Percentiles rank a stretch among this genome's conserved stretches.
Conservation (phyloP, 2,797 vertebrate species). For the Manis javanica region DNA sequence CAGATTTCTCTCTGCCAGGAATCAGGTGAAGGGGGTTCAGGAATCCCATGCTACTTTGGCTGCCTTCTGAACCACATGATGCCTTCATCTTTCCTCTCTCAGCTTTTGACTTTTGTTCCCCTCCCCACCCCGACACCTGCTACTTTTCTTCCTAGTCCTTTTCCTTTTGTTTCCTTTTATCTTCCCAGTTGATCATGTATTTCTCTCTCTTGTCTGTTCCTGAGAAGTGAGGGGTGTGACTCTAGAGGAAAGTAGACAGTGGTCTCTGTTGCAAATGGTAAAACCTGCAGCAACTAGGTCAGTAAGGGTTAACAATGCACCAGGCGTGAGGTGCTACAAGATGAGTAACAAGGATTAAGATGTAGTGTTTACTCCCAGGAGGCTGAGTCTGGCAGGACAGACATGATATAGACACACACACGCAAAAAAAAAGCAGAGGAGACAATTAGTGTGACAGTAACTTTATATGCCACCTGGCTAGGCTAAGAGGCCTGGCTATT, state of each 20-base stretch:
- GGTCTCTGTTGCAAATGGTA: neutral
- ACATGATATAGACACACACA: neutral
- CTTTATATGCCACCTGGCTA: neutral
- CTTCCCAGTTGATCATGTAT: neutral
- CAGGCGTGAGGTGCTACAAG: neutral
- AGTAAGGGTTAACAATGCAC: neutral
- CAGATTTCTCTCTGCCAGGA: neutral
- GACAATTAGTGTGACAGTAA: neutral
- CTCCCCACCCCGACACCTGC: neutral
- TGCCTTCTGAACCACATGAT: neutral
- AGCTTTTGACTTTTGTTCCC: neutral
- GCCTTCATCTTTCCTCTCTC: neutral
- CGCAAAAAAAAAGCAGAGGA: neutral
- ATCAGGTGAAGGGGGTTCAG: neutral
- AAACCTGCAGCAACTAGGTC: neutral
- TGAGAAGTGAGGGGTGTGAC: neutral
- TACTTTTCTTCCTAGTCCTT: neutral
- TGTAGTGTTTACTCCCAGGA: neutral
- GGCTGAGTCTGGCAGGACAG: neutral
- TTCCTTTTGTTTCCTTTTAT: neutral
- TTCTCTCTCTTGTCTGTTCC: neutral
- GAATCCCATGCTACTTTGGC: accelerated
- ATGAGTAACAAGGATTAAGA: neutral
- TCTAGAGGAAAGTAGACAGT: neutral
- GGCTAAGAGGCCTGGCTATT: neutral